phyloP scores from a whole-genome alignment of 1,140 invertebrate genomes.

The Formica exsecta region DNA sequence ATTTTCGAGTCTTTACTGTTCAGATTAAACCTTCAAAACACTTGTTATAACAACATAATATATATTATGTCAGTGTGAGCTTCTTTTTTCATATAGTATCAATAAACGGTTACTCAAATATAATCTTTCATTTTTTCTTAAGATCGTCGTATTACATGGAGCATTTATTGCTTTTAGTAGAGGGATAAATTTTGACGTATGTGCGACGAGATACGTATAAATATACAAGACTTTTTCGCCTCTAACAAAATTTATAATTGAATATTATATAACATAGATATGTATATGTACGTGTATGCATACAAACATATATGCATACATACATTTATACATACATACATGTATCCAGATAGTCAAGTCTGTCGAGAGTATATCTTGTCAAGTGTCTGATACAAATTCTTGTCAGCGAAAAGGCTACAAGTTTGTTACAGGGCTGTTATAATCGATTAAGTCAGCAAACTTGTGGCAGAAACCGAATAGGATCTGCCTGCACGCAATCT shows the following conservation, averaged over 20 bases:
- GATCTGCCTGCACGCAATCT: too few species aligned
- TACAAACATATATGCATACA: constrained; percentile 36
- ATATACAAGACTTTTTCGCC: constrained; percentile 68
- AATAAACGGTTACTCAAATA: constrained; percentile 4
- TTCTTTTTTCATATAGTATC: background rate
- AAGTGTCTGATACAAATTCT: too few species aligned
- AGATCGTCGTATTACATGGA: constrained; percentile 10
- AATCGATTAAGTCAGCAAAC: too few species aligned
- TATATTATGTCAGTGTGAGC: background rate
- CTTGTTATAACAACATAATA: background rate
- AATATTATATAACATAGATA: constrained; percentile 68
- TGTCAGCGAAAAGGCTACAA: too few species aligned
- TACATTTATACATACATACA: background rate
- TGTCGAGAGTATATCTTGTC: too few species aligned
- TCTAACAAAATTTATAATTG: constrained; percentile 68
- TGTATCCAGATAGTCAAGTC: background rate
- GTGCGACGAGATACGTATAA: constrained; percentile 75
- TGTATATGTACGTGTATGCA: constrained; percentile 34
- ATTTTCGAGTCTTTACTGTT: background rate
- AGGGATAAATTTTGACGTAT: constrained; percentile 66
- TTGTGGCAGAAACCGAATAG: too few species aligned
- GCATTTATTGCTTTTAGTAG: constrained; percentile 29
- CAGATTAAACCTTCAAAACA: background rate
- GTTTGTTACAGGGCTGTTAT: too few species aligned
- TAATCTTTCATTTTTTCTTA: background rate